These are phyloP conservation scores for Gordius sp. DNA, from an alignment of 2,888 invertebrate species.

Conservation along the genomic window DNA sequence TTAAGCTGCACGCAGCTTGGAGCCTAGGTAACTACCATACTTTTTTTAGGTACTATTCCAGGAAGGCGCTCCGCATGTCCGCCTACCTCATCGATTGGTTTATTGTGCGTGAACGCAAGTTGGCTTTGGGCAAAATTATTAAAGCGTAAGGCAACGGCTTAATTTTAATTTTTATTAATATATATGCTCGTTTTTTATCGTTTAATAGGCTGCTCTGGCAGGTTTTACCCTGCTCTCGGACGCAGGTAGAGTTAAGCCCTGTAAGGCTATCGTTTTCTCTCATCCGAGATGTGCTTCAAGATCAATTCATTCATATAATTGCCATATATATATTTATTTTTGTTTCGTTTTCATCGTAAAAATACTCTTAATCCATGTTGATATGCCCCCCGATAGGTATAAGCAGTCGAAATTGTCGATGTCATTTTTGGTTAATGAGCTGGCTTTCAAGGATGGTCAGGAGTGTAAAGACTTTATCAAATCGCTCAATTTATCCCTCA, in stretches of 20 bases:
- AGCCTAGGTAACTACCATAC: slow-evolving; percentile 63
- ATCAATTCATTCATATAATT: too few relatives aligned
- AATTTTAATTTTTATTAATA: slow-evolving; percentile 16
- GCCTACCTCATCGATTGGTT: slow-evolving; percentile 94
- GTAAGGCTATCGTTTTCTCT: too few relatives aligned
- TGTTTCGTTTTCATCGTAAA: too few relatives aligned
- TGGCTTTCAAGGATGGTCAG: slow-evolving; percentile 56
- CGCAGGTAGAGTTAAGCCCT: too few relatives aligned
- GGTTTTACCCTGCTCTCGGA: too few relatives aligned
- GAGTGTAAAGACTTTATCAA: slow-evolving; percentile 63
- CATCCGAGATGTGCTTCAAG: too few relatives aligned
- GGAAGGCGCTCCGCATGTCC: slow-evolving; percentile 67
- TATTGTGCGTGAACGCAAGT: slow-evolving; percentile 68
- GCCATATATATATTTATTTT: too few relatives aligned
- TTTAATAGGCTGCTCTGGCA: too few relatives aligned
- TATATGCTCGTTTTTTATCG: too few relatives aligned
- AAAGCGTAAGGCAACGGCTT: slow-evolving; percentile 89
- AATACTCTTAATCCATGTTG: too few relatives aligned
- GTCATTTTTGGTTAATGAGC: slow-evolving; percentile 54
- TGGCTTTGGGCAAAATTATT: slow-evolving; percentile 62
- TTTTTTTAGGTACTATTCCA: slow-evolving; percentile 57
- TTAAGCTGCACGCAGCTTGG: slow-evolving; percentile 71
- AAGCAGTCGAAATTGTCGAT: slow-evolving; percentile 63
- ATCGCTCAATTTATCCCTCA: slow-evolving; percentile 42
- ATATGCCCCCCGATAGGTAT: too few relatives aligned